Conservation (phyloP, 1,140 invertebrate genomes). For the Bathynomus jamesi region DNA sequence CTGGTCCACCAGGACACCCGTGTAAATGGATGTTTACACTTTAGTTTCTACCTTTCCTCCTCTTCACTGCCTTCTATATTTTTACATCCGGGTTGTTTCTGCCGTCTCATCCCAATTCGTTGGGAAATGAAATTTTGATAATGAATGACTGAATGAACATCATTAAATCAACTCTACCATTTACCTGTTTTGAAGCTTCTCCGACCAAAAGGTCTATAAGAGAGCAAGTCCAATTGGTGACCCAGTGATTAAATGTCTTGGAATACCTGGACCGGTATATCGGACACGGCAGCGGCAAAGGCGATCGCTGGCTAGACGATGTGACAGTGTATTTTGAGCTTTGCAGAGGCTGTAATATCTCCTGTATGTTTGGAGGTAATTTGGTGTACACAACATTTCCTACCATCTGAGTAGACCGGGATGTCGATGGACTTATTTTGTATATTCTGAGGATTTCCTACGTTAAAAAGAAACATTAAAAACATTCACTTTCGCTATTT, state of each 20-base stretch:
- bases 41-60: too few species aligned
- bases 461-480: background rate
- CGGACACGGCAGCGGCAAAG: background rate
- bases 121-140: too few species aligned
- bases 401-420: background rate
- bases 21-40: too few species aligned
- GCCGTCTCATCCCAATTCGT: too few species aligned
- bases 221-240: background rate
- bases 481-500: too few species aligned
- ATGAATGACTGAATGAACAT: too few species aligned
- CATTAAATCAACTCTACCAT: too few species aligned
- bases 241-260: background rate
- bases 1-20: too few species aligned
- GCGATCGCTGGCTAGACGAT: background rate
- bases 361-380: background rate
- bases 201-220: background rate
- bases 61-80: too few species aligned
- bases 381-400: background rate
- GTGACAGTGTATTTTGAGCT: background rate
- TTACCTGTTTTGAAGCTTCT: background rate
- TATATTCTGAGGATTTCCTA: background rate
- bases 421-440: background rate
- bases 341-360: background rate
- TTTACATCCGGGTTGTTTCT: too few species aligned
- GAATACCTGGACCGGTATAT: background rate